These are phyloP conservation scores for Lemur catta DNA, from an alignment of 2,797 vertebrate species.

Conservation along the genomic window DNA sequence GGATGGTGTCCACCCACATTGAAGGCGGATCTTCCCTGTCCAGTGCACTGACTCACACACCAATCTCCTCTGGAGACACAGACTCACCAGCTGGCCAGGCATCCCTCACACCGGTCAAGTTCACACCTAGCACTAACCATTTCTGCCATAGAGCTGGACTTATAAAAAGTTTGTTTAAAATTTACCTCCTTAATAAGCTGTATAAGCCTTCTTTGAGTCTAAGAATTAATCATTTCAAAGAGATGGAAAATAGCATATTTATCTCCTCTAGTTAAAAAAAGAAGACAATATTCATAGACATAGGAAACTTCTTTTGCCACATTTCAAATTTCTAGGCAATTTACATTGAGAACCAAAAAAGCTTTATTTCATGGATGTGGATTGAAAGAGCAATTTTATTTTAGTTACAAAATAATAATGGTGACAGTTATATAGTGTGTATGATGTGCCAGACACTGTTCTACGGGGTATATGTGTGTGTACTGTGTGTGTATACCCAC, in stretches of 20 bases:
- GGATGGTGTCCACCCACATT: background rate
- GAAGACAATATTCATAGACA: background rate
- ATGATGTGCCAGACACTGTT: background rate
- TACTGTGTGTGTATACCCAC: background rate
- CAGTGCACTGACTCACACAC: background rate
- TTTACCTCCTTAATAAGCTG: background rate
- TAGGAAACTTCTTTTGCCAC: background rate
- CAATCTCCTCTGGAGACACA: background rate
- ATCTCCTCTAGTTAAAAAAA: background rate
- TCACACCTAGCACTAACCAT: background rate
- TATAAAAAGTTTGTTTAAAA: background rate
- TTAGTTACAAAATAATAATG: background rate
- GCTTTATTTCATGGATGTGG: background rate
- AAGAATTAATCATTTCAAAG: conserved; percentile 29
- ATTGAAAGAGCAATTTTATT: conserved; percentile 2
- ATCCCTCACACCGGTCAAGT: background rate
- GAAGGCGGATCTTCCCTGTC: background rate
- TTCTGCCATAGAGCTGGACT: background rate
- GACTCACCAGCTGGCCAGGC: background rate
- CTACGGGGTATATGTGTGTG: background rate
- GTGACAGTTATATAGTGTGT: background rate
- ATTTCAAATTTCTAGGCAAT: conserved; percentile 31
- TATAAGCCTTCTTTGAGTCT: background rate
- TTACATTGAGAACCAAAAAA: background rate
- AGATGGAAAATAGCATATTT: background rate